A percentile compares a stretch with the other conserved stretches of the same genome.
phyloP scores from a whole-genome alignment of 2,797 vertebrate genomes.

The Phataginus tricuspis region DNA sequence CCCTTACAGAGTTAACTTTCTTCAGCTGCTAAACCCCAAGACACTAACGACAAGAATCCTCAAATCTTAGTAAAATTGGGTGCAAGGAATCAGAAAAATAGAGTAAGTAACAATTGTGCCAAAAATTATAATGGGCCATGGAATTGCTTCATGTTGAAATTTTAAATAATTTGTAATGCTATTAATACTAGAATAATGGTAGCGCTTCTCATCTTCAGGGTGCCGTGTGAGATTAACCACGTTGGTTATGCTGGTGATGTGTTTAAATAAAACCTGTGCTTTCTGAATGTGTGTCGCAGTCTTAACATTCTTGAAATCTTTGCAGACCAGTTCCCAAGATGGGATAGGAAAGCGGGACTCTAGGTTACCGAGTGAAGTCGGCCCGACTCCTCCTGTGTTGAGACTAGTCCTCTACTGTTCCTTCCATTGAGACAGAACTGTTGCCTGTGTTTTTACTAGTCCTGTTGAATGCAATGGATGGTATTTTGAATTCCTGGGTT shows the following conservation, averaged over 20 bases:
- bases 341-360: constrained; percentile 84
- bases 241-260: constrained; percentile 86
- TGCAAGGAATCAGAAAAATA: constrained; percentile 75
- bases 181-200: constrained; percentile 81
- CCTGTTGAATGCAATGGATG: constrained; percentile 89
- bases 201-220: constrained; percentile 82
- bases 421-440: constrained; percentile 87
- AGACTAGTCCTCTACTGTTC: constrained; percentile 85
- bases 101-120: constrained; percentile 80
- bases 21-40: constrained; percentile 81
- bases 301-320: constrained; percentile 82
- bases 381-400: constrained; percentile 84
- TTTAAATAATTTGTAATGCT: constrained; percentile 79
- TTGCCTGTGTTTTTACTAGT: constrained; percentile 88
- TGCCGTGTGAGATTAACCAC: constrained; percentile 81
- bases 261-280: constrained; percentile 82
- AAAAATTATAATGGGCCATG: constrained; percentile 83
- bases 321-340: constrained; percentile 85
- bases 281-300: constrained; percentile 84
- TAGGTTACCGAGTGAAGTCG: constrained; percentile 84
- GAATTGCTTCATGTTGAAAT: constrained; percentile 83
- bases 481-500: constrained; percentile 90
- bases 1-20: constrained; percentile 85
- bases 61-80: constrained; percentile 78
- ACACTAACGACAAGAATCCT: constrained; percentile 74